phyloP scores from a whole-genome alignment of 1,140 invertebrate genomes.

The Pararge aegeria region DNA sequence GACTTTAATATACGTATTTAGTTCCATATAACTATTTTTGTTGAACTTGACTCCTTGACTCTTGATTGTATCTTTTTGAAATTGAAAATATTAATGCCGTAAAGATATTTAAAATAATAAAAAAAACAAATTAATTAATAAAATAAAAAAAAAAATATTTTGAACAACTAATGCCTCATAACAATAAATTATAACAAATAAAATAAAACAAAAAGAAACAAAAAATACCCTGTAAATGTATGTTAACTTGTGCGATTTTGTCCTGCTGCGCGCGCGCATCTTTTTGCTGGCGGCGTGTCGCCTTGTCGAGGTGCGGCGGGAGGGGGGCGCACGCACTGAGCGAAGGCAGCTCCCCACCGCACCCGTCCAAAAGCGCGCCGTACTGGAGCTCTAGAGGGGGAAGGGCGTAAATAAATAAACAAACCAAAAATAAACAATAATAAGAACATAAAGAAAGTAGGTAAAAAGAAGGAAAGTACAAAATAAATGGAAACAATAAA shows the following conservation, averaged over 20 bases:
- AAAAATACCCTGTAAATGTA: conserved; percentile 91
- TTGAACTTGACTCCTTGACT: too few species aligned
- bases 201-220: conserved; percentile 36
- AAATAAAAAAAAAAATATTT: too few species aligned
- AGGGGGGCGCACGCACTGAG: conserved; percentile 70
- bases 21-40: too few species aligned
- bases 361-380: conserved; percentile 69
- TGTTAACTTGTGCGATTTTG: conserved; percentile 90
- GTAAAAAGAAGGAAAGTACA: background rate
- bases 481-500: background rate
- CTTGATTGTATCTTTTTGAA: too few species aligned
- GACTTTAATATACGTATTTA: too few species aligned
- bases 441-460: background rate
- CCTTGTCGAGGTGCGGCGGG: conserved; percentile 73
- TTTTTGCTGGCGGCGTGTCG: conserved; percentile 80
- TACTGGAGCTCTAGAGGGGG: conserved; percentile 64
- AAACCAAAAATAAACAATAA: conserved; percentile 26
- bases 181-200: too few species aligned
- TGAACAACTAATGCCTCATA: too few species aligned
- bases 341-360: conserved; percentile 72
- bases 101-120: too few species aligned
- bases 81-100: too few species aligned
- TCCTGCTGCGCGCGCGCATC: conserved; percentile 84
- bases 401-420: conserved; percentile 36
- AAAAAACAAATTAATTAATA: too few species aligned